These are phyloP conservation scores for Notocelia uddmanniana DNA, from an alignment of 2,888 invertebrate genomes.

Conservation along the genomic window DNA sequence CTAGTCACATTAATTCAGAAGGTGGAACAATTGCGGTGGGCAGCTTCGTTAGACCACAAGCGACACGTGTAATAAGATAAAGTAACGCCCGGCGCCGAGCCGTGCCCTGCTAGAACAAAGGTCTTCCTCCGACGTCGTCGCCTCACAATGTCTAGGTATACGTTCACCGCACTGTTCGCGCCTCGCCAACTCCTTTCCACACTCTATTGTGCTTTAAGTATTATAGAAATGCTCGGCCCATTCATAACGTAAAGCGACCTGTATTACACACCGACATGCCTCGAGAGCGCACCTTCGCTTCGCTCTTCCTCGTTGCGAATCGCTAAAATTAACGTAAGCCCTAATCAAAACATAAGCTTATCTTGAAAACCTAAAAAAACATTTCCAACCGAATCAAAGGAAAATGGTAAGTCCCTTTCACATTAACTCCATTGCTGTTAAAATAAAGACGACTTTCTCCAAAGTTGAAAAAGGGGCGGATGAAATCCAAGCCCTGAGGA, in stretches of 20 bases:
- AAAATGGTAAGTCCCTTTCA: conserved; percentile 48
- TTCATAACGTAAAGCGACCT: conserved; percentile 29
- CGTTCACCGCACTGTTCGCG: conserved; percentile 55
- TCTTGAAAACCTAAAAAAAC: conserved; percentile 49
- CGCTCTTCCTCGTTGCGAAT: conserved; percentile 39
- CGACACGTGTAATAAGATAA: conserved; percentile 81
- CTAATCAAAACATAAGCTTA: conserved; percentile 49
- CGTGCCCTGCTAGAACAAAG: conserved; percentile 75
- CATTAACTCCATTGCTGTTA: conserved; percentile 48
- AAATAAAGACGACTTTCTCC: conserved; percentile 51
- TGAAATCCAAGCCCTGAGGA: conserved; percentile 60
- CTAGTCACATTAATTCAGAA: conserved; percentile 69
- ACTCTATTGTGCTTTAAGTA: conserved; percentile 51
- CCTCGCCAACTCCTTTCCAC: conserved; percentile 61
- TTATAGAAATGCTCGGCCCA: conserved; percentile 45
- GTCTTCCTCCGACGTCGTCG: conserved; percentile 71
- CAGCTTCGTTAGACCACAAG: conserved; percentile 72
- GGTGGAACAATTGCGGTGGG: conserved; percentile 71
- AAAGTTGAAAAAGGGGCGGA: conserved; percentile 51
- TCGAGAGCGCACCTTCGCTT: conserved; percentile 44
- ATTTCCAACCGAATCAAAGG: conserved; percentile 49
- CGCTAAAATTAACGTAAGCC: conserved; percentile 35
- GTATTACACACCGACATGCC: conserved; percentile 22
- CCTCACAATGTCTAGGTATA: conserved; percentile 63
- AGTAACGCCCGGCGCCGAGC: conserved; percentile 63